Conservation (phyloP, 2,797 vertebrate species). For the Remorina albescens region DNA sequence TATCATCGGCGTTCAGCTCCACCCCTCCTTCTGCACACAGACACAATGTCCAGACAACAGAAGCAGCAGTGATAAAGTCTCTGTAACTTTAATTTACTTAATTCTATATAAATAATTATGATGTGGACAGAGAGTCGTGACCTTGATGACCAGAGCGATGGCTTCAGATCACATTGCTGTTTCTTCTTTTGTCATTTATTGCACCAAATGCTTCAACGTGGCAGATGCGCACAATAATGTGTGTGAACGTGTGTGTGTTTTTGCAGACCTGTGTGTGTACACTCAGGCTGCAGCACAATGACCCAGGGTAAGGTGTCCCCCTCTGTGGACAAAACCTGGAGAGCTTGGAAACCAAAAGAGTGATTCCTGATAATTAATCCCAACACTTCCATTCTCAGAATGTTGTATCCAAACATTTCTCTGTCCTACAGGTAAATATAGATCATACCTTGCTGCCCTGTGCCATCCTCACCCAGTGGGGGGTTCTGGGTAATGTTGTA, state of each 20-base stretch:
- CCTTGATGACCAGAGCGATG: no score
- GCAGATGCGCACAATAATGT: neutral
- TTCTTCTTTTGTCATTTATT: neutral
- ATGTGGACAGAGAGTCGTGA: no score
- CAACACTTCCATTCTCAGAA: neutral
- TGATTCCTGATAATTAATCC: neutral
- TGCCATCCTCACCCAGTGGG: conserved; percentile 54
- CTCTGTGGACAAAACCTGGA: conserved; percentile 68
- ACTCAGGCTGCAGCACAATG: conserved; percentile 68
- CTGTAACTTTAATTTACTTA: no score
- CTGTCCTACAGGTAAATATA: neutral
- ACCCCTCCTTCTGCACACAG: conserved; percentile 16
- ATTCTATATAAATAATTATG: no score
- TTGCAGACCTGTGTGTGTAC: conserved; percentile 39
- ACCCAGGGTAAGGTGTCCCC: conserved; percentile 69
- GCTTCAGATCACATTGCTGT: no score
- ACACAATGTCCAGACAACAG: neutral
- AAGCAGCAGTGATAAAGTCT: neutral
- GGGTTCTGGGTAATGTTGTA: conserved; percentile 55
- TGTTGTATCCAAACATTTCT: neutral
- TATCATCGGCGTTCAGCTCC: neutral
- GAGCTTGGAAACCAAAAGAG: conserved; percentile 50
- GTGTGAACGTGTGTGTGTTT: neutral
- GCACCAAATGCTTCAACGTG: no score
- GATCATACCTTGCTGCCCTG: conserved; percentile 61